Evolutionary conservation across 2,113 vertebrate genomes (phyloP).

Genomic region (Ia io): DNA sequence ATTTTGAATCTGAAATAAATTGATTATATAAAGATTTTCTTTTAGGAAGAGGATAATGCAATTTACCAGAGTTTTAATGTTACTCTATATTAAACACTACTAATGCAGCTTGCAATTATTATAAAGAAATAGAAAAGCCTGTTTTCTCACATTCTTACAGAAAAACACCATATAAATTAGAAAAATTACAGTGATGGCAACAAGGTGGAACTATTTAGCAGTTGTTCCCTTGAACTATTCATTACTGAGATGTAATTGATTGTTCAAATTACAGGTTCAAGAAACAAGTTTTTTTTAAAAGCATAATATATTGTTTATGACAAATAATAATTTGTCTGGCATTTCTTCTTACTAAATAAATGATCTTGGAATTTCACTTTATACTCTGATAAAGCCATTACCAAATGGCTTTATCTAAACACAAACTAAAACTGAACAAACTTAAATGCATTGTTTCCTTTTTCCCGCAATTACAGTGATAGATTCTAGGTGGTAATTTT

Average conservation of each 20-base stretch:
- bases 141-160: background rate
- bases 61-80: background rate
- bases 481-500: background rate
- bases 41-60: background rate
- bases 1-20: background rate
- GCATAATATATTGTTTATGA: background rate
- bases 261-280: background rate
- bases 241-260: background rate
- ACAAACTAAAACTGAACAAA: background rate
- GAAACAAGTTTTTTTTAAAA: background rate
- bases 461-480: background rate
- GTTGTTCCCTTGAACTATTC: slow-evolving; percentile 13
- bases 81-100: background rate
- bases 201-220: background rate
- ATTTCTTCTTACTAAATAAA: background rate
- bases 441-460: background rate
- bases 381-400: background rate
- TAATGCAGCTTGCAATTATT: background rate
- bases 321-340: background rate
- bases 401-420: background rate
- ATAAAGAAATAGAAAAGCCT: background rate
- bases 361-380: background rate
- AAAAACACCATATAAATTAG: background rate
- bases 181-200: background rate
- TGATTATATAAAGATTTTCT: background rate